These are phyloP conservation scores for Chiloscyllium punctatum DNA, from an alignment of 2,797 vertebrate species.

Conservation along the genomic window DNA sequence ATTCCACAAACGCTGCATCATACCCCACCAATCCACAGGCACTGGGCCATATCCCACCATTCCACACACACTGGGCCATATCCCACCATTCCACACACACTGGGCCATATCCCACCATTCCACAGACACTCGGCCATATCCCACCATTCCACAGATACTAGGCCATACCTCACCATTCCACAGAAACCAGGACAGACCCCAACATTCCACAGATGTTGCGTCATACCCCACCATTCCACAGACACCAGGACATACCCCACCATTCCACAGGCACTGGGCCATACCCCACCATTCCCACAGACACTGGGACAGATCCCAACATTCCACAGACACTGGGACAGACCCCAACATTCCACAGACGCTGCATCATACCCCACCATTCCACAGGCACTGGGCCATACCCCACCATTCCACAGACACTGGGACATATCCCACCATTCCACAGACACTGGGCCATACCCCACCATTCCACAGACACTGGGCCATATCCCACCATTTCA, in stretches of 20 bases:
- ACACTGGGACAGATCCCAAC: background rate
- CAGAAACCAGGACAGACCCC: no score
- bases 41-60: background rate
- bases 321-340: background rate
- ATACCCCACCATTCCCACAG: no score
- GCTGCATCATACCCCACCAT: background rate
- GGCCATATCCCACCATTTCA: background rate
- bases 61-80: no score
- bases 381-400: background rate
- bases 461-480: no score
- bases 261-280: background rate
- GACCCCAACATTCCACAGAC: no score
- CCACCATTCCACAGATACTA: background rate
- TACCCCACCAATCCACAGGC: background rate
- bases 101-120: no score
- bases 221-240: no score
- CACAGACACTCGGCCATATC: background rate
- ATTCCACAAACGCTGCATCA: no score
- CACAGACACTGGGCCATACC: background rate
- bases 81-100: background rate
- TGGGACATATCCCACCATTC: background rate
- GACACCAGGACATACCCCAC: no score
- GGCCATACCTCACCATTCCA: no score
- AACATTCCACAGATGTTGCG: background rate
- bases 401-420: no score